Evolutionary conservation across 2,113 vertebrate species (phyloP), one percentile per base, ranked within the genome.

Genomic region (Meleagris gallopavo): DNA sequence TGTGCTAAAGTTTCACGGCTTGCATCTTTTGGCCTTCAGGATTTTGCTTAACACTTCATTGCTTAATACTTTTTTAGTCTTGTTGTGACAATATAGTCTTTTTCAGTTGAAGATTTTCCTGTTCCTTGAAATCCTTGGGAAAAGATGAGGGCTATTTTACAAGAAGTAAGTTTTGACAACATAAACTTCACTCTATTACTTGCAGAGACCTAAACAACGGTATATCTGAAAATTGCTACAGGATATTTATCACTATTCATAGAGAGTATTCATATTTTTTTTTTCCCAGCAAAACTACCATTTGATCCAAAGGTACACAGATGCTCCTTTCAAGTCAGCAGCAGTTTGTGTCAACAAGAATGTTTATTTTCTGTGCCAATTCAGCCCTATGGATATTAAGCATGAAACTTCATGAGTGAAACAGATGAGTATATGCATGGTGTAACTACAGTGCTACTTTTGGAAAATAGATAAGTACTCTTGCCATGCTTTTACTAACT

Each of bases 361-460:
- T 27, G n/a, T 82, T 88, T 19, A 40, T 94, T 84, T 89, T 88
- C 57, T 75, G 25, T 92, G 80, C 83, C 82, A 69, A 93, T 78
- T 92, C 90, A 94, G 76, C 70, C 62, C 38, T 82, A 25, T 50
- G 52, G 61, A 65, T 95, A 69, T 11, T 73, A 66, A 92, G 77
- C 70, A 48, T 32, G 48, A 75, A 75, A 95, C 30, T 86, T 41
- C 52, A 41, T n/a, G n/a, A n/a, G n/a, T n/a, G n/a, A n/a, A n/a
- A n/a, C 30, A 58, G 77, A 92, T 71, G 62, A 78, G 52, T 11
- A 46, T 7, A 3, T 72, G 52, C 15, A 11, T 1, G 2, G 38
- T 6, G 2, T 74, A 85, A 80, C 83, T 88, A 89, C 2, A 1
- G 88, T 67, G 50, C 32, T 55, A 57, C 0, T 75, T 89, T 54